Percentiles rank a stretch among this genome's conserved stretches.
Evolutionary conservation across 2,888 invertebrate species (phyloP).

Genomic region (Drosophila vallismaia): DNA sequence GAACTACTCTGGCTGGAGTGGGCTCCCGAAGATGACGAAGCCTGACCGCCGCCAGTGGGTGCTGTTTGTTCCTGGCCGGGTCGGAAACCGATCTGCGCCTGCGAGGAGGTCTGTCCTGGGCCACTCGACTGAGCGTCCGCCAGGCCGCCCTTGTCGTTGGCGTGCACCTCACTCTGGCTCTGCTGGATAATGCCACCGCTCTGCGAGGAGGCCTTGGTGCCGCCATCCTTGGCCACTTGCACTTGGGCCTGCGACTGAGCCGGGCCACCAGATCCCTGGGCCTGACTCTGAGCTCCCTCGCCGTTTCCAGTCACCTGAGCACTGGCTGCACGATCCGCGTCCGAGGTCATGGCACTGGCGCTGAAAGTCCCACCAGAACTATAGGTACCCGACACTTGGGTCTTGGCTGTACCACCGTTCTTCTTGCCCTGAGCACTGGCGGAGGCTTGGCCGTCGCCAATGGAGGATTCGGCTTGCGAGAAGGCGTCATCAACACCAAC

Average conservation of each 20-base stretch:
- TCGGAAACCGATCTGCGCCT: conserved; percentile 94
- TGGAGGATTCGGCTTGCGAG: conserved; percentile 87
- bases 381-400: conserved; percentile 92
- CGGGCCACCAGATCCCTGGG: conserved; percentile 89
- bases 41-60: conserved; percentile 90
- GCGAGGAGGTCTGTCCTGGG: conserved; percentile 93
- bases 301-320: conserved; percentile 87
- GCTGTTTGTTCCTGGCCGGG: conserved; percentile 87
- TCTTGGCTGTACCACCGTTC: conserved; percentile 90
- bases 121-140: conserved; percentile 94
- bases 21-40: conserved; percentile 91
- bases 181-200: conserved; percentile 90
- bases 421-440: conserved; percentile 91
- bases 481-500: conserved; percentile 87
- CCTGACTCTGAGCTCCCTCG: conserved; percentile 90
- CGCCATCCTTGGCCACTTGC: conserved; percentile 90
- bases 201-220: conserved; percentile 90
- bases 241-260: conserved; percentile 92
- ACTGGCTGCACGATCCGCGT: conserved; percentile 89
- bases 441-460: conserved; percentile 88
- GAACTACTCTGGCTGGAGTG: conserved; percentile 92
- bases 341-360: conserved; percentile 92
- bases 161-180: conserved; percentile 87
- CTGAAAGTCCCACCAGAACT: conserved; percentile 91
- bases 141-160: conserved; percentile 91